Evolutionary conservation across 2,113 vertebrate genomes (phyloP).

Genomic region (Prochilodus magdalenae): DNA sequence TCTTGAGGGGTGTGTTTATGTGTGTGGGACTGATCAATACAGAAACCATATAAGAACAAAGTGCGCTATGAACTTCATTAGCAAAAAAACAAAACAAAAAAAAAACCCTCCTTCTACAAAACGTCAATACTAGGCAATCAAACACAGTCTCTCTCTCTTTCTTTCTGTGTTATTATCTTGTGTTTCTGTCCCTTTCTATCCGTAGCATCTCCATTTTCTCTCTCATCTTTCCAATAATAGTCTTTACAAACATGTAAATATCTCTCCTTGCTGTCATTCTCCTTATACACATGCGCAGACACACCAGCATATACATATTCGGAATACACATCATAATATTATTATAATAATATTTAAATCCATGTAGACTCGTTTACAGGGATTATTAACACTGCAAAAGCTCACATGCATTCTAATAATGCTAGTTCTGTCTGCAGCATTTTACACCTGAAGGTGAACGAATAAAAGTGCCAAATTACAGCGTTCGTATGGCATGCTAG

Average conservation of each 20-base stretch:
- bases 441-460: too few relatives aligned
- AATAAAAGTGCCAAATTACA: too few relatives aligned
- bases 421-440: too few relatives aligned
- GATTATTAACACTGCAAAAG: too few relatives aligned
- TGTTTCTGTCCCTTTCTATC: not conserved
- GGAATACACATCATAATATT: too few relatives aligned
- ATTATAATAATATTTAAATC: not conserved
- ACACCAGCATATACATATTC: slow-evolving; percentile 8
- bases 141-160: not conserved
- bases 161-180: too few relatives aligned
- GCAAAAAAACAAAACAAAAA: not conserved
- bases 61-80: slow-evolving; percentile 34
- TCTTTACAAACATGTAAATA: too few relatives aligned
- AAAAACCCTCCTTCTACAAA: not conserved
- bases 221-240: too few relatives aligned
- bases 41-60: not conserved
- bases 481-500: too few relatives aligned
- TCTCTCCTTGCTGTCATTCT: not conserved
- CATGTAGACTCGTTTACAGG: too few relatives aligned
- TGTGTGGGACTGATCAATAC: slow-evolving; percentile 30
- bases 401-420: too few relatives aligned
- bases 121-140: not conserved
- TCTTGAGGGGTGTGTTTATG: not conserved
- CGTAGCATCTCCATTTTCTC: too few relatives aligned
- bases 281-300: slow-evolving; percentile 13